Conservation (phyloP, 2,797 vertebrate species). For the Sebastes kiyomatsui region DNA sequence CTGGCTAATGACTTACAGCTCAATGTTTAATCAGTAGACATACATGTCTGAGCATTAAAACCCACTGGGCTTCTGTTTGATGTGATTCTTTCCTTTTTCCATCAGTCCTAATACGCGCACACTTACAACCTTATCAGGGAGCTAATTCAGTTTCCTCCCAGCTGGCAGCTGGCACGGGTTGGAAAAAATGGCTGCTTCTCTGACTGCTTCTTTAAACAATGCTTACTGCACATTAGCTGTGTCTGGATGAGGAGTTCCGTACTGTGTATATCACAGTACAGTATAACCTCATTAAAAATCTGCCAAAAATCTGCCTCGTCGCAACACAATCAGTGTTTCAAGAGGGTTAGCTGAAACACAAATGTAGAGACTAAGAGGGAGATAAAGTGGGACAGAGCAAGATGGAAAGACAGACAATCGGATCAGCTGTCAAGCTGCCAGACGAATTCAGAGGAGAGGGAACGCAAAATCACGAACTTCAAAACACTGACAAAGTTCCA, state of each 20-base stretch:
- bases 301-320: background rate
- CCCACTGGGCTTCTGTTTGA: slow-evolving; percentile 38
- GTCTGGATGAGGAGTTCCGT: slow-evolving; percentile 9
- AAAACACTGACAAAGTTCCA: background rate
- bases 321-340: slow-evolving; percentile 1
- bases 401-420: background rate
- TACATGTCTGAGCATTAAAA: slow-evolving; percentile 51
- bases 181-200: slow-evolving; percentile 1
- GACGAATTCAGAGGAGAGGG: slow-evolving; percentile 12
- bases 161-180: slow-evolving; percentile 5
- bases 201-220: slow-evolving; percentile 32
- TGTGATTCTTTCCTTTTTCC: slow-evolving; percentile 23
- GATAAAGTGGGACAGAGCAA: background rate
- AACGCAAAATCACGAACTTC: slow-evolving; percentile 1
- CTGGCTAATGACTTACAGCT: slow-evolving; percentile 52
- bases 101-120: slow-evolving; percentile 24
- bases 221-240: slow-evolving; percentile 20
- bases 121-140: slow-evolving; percentile 14
- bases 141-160: slow-evolving; percentile 22
- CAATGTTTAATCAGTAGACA: slow-evolving; percentile 59
- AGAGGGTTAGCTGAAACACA: background rate
- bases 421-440: slow-evolving; percentile 8
- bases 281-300: slow-evolving; percentile 15
- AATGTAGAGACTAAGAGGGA: background rate
- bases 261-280: background rate